phyloP scores from a whole-genome alignment of 1,140 invertebrate genomes.

The Pseudomyrmex dendroicus region DNA sequence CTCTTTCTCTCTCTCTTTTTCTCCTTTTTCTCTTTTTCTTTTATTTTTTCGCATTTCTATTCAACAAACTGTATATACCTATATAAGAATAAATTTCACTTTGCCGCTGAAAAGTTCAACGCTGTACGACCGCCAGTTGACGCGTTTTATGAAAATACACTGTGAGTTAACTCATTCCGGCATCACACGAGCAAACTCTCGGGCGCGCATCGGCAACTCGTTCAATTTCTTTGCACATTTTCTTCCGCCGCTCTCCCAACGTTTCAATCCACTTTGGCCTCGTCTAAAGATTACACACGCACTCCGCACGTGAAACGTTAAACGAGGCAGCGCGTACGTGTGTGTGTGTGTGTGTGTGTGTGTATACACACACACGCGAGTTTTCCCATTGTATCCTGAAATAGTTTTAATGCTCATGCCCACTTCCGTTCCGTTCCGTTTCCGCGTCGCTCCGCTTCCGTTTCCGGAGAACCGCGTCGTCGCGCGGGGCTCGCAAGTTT shows the following conservation, averaged over 20 bases:
- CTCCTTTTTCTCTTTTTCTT: background rate
- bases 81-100: conserved; percentile 4
- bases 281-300: conserved; percentile 24
- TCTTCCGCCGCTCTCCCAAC: background rate
- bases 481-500: conserved; percentile 30
- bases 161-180: conserved; percentile 17
- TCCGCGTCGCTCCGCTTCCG: conserved; percentile 20
- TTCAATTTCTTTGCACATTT: conserved; percentile 35
- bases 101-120: background rate
- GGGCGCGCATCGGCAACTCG: conserved; percentile 20
- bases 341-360: too few species aligned
- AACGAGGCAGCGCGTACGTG: background rate
- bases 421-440: conserved; percentile 30
- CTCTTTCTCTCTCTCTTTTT: background rate
- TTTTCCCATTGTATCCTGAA: background rate
- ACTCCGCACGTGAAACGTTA: too few species aligned
- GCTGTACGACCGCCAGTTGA: background rate
- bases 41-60: background rate
- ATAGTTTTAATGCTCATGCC: conserved; percentile 33
- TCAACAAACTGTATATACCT: background rate
- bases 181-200: conserved; percentile 8
- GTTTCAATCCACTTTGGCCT: background rate
- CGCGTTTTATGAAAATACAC: conserved; percentile 22
- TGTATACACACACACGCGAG: background rate
- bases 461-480: background rate